Evolutionary conservation across 2,888 invertebrate species (phyloP), one percentile per base, ranked within the genome.

Genomic region (Busseola fusca): DNA sequence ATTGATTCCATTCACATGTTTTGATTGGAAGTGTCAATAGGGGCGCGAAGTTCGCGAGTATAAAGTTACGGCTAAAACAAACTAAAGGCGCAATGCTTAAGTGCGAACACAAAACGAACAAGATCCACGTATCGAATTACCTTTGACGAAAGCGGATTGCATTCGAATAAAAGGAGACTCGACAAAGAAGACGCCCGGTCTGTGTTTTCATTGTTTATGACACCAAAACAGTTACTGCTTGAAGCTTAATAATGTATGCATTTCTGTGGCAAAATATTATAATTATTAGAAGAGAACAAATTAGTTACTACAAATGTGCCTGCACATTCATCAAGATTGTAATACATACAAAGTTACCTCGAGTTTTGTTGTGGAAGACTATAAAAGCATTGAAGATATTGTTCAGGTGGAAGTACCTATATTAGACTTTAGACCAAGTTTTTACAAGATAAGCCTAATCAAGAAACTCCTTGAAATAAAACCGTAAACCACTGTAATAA

Each of bases 1-100:
- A 80, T 82, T 82, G 82, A 82, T 80, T 82, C 74, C 75, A 82
- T 84, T 82, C 77, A 88, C 88, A 90, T 95, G 94, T 95, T 95
- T 93, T 95, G 95, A 94, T 92, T 91, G 89, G 90, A 93, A 93
- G 93, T 94, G 95, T 94, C 95, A 95, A 95, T 95, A 94, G 91
- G 92, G 93, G 93, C 91, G 92, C 92, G 92, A 92, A 91, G 90
- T 86, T 88, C 87, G 87, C 86, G 88, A 87, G 93, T 93, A 88
- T 95, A 89, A 89, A 87, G 91, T 95, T 95, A 94, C 95, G 87
- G 84, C 88, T 89, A 92, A 94, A 93, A 91, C 91, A 93, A 92
- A 94, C 91, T 93, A 92, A 93, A 94, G 92, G 94, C 93, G 91
- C 93, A 93, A 89, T 90, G 85, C 91, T 91, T 93, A 93, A 95